Evolutionary conservation across 2,797 vertebrate genomes (phyloP).

Genomic region (Alfaro cultratus): DNA sequence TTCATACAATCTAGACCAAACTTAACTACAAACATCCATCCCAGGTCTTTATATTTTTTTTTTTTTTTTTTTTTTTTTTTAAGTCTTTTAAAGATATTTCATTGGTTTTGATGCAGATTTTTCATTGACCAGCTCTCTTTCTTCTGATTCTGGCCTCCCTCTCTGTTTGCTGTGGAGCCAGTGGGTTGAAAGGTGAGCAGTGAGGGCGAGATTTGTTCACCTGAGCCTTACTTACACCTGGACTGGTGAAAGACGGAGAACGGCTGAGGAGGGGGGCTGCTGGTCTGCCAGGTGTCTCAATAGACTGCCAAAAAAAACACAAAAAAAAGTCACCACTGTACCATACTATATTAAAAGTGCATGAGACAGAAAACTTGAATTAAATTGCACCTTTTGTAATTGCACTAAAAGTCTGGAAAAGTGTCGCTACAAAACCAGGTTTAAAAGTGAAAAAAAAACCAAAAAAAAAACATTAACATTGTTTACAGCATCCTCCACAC

Average conservation of each 20-base stretch:
- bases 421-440: not conserved
- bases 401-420: not conserved
- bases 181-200: conserved; percentile 11
- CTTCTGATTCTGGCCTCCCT: not conserved
- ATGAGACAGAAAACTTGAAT: not conserved
- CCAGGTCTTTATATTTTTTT: not conserved
- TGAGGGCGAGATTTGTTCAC: conserved; percentile 1
- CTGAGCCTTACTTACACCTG: not conserved
- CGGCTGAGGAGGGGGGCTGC: not conserved
- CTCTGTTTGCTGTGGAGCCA: not conserved
- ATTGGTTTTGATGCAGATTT: not conserved
- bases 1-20: not conserved
- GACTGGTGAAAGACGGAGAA: not conserved
- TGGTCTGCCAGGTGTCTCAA: not conserved
- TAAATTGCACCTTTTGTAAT: not conserved
- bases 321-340: not conserved
- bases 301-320: not conserved
- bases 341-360: not conserved
- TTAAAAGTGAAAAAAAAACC: not conserved
- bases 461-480: too few species aligned
- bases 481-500: too few species aligned
- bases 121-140: not conserved
- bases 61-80: too few species aligned
- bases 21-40: not conserved
- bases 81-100: conserved; percentile 34